A percentile compares a stretch with the other conserved stretches of the same genome.
phyloP scores from a whole-genome alignment of 2,888 invertebrate genomes.

The Chrysolina americana region DNA sequence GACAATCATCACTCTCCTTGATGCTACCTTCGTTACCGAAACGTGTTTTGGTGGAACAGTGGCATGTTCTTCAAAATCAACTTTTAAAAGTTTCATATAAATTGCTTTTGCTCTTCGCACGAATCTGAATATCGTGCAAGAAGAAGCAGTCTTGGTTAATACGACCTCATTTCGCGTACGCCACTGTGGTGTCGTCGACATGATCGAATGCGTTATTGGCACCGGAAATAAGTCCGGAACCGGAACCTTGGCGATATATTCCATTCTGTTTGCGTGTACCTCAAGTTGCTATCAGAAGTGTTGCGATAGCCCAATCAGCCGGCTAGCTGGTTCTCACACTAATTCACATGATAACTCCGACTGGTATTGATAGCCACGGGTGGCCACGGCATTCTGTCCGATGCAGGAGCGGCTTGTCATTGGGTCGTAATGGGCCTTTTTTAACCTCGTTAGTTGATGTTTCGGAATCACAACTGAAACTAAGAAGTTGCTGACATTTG shows the following conservation, averaged over 20 bases:
- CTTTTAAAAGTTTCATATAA: too few relatives aligned
- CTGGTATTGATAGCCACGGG: neutral
- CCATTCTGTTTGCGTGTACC: constrained; percentile 58
- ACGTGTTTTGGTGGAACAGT: too few relatives aligned
- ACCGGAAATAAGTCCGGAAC: constrained; percentile 61
- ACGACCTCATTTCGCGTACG: neutral
- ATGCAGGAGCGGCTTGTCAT: neutral
- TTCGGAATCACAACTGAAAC: too few relatives aligned
- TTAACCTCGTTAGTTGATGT: too few relatives aligned
- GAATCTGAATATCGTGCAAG: too few relatives aligned
- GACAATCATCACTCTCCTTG: too few relatives aligned
- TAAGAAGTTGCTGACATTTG: too few relatives aligned
- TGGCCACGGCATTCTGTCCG: neutral
- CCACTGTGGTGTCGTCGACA: constrained; percentile 44
- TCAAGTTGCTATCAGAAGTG: constrained; percentile 54
- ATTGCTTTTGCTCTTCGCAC: too few relatives aligned
- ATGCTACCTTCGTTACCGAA: too few relatives aligned
- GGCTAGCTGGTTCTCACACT: constrained; percentile 1
- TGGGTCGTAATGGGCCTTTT: neutral
- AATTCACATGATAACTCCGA: constrained; percentile 12
- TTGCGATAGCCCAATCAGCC: constrained; percentile 37
- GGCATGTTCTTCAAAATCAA: too few relatives aligned
- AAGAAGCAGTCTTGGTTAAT: too few relatives aligned
- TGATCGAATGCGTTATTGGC: constrained; percentile 52
- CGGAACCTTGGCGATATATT: constrained; percentile 57